Conservation (phyloP, 2,113 vertebrate genomes). For the Procavia capensis region DNA sequence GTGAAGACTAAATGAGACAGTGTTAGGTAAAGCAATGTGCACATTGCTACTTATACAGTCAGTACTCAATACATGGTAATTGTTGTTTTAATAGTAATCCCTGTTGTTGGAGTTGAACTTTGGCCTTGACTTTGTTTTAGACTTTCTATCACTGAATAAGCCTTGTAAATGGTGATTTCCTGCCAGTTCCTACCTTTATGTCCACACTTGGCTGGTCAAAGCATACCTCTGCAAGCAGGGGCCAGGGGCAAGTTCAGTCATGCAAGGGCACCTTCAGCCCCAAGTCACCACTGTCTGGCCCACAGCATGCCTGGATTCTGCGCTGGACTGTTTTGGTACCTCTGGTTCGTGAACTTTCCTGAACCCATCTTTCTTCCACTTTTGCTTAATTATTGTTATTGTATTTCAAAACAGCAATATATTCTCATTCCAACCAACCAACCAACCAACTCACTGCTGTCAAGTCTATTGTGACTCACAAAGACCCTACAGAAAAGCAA, state of each 20-base stretch:
- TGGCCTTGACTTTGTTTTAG: slow-evolving; percentile 59
- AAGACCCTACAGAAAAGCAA: too few relatives aligned
- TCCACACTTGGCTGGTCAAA: slow-evolving; percentile 28
- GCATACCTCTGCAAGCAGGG: neutral
- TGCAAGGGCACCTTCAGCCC: neutral
- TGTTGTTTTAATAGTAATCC: neutral
- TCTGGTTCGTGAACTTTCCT: neutral
- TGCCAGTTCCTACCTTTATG: neutral
- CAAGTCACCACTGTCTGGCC: neutral
- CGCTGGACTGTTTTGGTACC: neutral
- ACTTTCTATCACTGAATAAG: slow-evolving; percentile 43
- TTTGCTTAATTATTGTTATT: neutral
- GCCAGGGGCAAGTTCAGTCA: neutral
- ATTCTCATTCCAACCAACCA: too few relatives aligned
- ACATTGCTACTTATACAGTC: neutral
- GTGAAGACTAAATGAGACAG: neutral
- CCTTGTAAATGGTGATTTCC: slow-evolving; percentile 54
- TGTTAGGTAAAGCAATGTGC: neutral
- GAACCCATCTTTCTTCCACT: neutral
- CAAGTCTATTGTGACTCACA: too few relatives aligned
- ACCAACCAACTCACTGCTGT: too few relatives aligned
- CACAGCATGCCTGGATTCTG: neutral
- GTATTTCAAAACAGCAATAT: neutral
- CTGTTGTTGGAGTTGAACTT: slow-evolving; percentile 35
- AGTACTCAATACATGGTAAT: neutral